Evolutionary conservation across 2,888 invertebrate genomes (phyloP), one percentile per base, ranked within the genome.

Genomic region (Agrotis exclamationis): DNA sequence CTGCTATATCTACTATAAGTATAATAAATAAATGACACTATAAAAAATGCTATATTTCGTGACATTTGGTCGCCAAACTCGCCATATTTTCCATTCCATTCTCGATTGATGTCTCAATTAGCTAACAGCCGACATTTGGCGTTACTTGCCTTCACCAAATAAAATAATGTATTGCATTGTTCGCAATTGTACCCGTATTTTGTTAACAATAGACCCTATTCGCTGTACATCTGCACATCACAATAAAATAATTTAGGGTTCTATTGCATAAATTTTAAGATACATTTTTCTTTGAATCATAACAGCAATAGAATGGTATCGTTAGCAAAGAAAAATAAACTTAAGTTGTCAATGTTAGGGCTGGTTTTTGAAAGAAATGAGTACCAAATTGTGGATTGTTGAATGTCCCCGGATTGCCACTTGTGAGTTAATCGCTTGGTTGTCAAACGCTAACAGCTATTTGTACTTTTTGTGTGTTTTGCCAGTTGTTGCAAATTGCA

Each of bases 121-220:
- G 90, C 87, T 92, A 93, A 94, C 92, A 85, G 91, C 88, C 89
- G 94, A 94, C 95, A 95, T 95, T 95, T 95, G 96, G 94, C 91
- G 82, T 87, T 87, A 91, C 91, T 92, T 88, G 93, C 92, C 91
- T 91, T 80, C 85, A 82, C 89, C 89, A 92, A 95, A 95, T 93
- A 92, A 92, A 93, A 94, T 94, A 93, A 93, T 92, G 92, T 91
- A 87, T 86, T 86, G 87, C 91, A 92, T 95, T 95, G 94, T 95
- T 90, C 90, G 84, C 93, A 91, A 93, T 95, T 95, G 95, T 94
- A 92, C 92, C 91, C 92, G 90, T 94, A 94, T 94, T n/a, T 95
- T 94, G 94, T 93, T 93, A 93, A 96, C 96, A 96, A 96, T 94
- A 84, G 93, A 81, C 89, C 90, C 85, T 88, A 89, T 89, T 87